phyloP scores from a whole-genome alignment of 2,113 vertebrate genomes.

The Meles meles region DNA sequence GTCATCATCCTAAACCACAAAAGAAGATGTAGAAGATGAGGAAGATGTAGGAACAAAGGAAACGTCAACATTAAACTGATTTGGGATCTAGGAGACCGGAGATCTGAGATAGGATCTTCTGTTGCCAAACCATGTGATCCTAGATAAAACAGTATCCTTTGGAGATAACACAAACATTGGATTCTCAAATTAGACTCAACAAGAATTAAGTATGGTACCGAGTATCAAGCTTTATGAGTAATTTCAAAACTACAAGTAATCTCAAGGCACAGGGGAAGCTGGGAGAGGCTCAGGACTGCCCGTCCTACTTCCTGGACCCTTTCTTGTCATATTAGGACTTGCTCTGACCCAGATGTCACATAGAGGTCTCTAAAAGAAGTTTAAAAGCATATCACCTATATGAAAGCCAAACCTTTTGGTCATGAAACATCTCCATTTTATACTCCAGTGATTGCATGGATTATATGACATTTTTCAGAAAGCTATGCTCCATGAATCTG shows the following conservation, averaged over 20 bases:
- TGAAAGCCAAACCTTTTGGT: background rate
- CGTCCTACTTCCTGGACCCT: accelerated
- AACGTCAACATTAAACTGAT: background rate
- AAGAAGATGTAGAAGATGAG: background rate
- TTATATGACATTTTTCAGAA: background rate
- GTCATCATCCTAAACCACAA: background rate
- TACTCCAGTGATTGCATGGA: background rate
- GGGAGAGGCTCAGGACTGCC: background rate
- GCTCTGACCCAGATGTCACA: background rate
- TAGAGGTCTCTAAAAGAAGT: background rate
- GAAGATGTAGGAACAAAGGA: background rate
- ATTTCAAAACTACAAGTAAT: background rate
- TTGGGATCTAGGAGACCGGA: background rate
- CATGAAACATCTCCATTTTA: background rate
- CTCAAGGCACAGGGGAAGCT: background rate
- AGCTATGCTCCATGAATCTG: background rate
- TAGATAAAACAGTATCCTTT: background rate
- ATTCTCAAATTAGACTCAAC: background rate
- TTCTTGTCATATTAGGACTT: background rate
- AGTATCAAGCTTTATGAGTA: background rate
- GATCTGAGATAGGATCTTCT: background rate
- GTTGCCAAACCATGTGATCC: background rate
- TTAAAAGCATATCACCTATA: background rate
- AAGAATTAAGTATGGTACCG: background rate
- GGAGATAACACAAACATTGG: background rate